A percentile compares a stretch with the other conserved stretches of the same genome.
These are phyloP conservation scores for Danionella cerebrum DNA, from an alignment of 2,113 vertebrate species.

Conservation along the genomic window DNA sequence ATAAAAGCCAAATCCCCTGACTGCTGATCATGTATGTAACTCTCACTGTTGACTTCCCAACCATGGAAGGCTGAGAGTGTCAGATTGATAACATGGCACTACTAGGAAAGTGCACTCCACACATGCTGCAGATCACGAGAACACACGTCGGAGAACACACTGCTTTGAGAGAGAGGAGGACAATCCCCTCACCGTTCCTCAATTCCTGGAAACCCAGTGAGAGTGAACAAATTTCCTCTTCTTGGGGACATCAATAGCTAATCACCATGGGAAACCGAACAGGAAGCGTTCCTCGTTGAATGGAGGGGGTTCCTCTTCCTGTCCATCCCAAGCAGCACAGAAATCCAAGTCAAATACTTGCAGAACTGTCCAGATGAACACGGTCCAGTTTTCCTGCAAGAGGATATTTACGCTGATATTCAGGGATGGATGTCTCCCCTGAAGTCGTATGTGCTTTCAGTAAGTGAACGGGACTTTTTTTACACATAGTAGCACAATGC, in stretches of 20 bases:
- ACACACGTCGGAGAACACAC: no score
- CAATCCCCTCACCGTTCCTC: neutral
- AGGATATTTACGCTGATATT: neutral
- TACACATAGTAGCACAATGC: no score
- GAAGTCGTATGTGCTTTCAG: neutral
- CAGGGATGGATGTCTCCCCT: neutral
- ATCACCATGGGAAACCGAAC: slow-evolving; percentile 40
- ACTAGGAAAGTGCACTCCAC: no score
- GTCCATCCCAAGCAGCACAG: neutral
- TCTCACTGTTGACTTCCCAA: no score
- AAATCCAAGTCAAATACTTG: neutral
- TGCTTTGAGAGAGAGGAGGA: slow-evolving; percentile 18
- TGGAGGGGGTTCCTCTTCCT: slow-evolving; percentile 32
- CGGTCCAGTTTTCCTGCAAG: no score
- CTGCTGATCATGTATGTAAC: no score
- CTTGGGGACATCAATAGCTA: slow-evolving; percentile 40
- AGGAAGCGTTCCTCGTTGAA: slow-evolving; percentile 38
- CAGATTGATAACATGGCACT: no score
- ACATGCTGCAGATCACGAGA: no score
- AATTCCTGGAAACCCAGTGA: slow-evolving; percentile 43
- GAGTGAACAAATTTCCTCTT: slow-evolving; percentile 41
- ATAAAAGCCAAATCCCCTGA: no score
- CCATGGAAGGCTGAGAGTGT: no score
- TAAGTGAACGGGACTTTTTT: neutral
- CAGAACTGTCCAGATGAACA: neutral